A percentile compares a stretch with the other conserved stretches of the same genome.
These are phyloP conservation scores for Epinephelus malabaricus DNA, from an alignment of 2,797 vertebrate genomes.

Conservation along the genomic window DNA sequence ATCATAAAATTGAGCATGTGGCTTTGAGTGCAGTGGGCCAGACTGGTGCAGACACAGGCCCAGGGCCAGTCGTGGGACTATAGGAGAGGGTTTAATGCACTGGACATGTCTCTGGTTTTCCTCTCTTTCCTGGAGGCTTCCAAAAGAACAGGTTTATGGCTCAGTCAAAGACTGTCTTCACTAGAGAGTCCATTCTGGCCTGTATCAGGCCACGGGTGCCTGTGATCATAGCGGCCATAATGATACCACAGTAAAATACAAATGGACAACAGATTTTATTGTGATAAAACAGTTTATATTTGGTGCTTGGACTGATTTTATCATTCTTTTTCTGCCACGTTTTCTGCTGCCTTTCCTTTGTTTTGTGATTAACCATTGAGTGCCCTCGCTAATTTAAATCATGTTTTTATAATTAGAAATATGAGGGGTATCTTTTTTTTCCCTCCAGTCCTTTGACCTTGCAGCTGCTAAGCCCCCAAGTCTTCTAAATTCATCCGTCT, in stretches of 20 bases:
- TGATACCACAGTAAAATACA: slow-evolving; percentile 34
- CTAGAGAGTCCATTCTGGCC: slow-evolving; percentile 34
- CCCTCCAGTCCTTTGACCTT: slow-evolving; percentile 30
- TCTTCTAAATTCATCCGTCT: slow-evolving; percentile 26
- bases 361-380: slow-evolving; percentile 13
- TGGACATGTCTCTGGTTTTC: slow-evolving; percentile 81
- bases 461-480: slow-evolving; percentile 40
- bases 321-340: slow-evolving; percentile 11
- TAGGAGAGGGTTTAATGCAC: slow-evolving; percentile 74
- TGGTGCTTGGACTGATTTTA: slow-evolving; percentile 29
- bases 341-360: slow-evolving; percentile 8
- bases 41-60: slow-evolving; percentile 62
- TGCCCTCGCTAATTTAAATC: slow-evolving; percentile 31
- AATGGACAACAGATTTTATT: slow-evolving; percentile 11
- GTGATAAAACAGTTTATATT: slow-evolving; percentile 19
- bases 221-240: slow-evolving; percentile 42
- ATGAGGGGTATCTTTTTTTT: slow-evolving; percentile 8
- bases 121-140: slow-evolving; percentile 71
- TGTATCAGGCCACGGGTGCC: slow-evolving; percentile 37
- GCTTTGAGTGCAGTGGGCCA: slow-evolving; percentile 69
- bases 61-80: slow-evolving; percentile 61
- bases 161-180: slow-evolving; percentile 55
- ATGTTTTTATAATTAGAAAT: slow-evolving; percentile 36
- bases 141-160: slow-evolving; percentile 75
- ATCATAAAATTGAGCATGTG: slow-evolving; percentile 73